Conservation (phyloP, 1,140 invertebrate genomes). For the Danaus plexippus region DNA sequence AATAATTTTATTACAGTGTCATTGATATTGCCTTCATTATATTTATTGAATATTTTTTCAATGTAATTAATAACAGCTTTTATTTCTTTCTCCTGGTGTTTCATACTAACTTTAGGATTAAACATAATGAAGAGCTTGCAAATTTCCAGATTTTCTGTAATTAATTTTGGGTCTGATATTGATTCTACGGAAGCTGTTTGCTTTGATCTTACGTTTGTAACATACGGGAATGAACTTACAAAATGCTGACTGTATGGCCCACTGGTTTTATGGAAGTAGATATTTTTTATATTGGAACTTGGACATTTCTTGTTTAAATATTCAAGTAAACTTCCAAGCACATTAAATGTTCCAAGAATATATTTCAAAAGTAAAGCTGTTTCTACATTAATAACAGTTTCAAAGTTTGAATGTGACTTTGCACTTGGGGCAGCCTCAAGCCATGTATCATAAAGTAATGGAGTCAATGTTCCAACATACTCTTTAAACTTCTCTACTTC, state of each 20-base stretch:
- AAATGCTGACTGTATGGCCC: slow-evolving; percentile 68
- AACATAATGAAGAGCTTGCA: slow-evolving; percentile 68
- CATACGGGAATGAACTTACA: slow-evolving; percentile 72
- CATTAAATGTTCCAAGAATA: slow-evolving; percentile 71
- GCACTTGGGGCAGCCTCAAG: slow-evolving; percentile 75
- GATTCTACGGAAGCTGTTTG: slow-evolving; percentile 34
- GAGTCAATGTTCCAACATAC: slow-evolving; percentile 76
- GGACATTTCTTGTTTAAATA: slow-evolving; percentile 40
- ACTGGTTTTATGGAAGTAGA: slow-evolving; percentile 71
- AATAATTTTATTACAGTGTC: slow-evolving; percentile 55
- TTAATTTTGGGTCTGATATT: slow-evolving; percentile 62
- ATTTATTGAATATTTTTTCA: slow-evolving; percentile 55
- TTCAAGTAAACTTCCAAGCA: slow-evolving; percentile 71
- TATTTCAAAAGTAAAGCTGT: slow-evolving; percentile 72
- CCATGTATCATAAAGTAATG: slow-evolving; percentile 82
- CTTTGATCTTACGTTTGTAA: slow-evolving; percentile 43
- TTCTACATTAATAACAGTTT: slow-evolving; percentile 71
- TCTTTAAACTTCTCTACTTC: slow-evolving; percentile 62
- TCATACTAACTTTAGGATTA: slow-evolving; percentile 56
- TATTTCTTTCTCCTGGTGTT: slow-evolving; percentile 46
- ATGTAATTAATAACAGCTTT: slow-evolving; percentile 59
- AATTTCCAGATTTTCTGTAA: slow-evolving; percentile 70
- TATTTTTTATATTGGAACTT: slow-evolving; percentile 46
- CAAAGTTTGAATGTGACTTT: slow-evolving; percentile 38
- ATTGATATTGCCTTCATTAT: slow-evolving; percentile 34